phyloP scores from a whole-genome alignment of 2,797 vertebrate genomes.

The Rhadinocentrus ornatus region DNA sequence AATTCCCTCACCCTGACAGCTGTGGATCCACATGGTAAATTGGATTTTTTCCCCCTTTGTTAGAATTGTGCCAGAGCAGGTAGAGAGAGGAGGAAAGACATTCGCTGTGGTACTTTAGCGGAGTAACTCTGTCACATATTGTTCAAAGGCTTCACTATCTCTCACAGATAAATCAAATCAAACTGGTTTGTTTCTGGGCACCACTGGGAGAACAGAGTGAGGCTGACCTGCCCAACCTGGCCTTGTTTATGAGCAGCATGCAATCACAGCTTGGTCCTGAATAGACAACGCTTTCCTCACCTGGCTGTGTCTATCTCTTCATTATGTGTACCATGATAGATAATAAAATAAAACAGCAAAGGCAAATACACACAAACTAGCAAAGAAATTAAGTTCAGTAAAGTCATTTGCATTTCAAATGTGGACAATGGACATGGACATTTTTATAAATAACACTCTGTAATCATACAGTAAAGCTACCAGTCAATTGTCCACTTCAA shows the following conservation, averaged over 20 bases:
- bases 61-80: conserved; percentile 59
- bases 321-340: conserved; percentile 20
- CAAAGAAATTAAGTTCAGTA: background rate
- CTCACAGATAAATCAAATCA: conserved; percentile 74
- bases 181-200: conserved; percentile 56
- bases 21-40: conserved; percentile 78
- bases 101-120: conserved; percentile 33
- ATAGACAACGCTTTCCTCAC: conserved; percentile 15
- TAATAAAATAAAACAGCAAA: conserved; percentile 18
- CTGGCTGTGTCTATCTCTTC: background rate
- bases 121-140: conserved; percentile 68
- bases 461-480: too few relatives aligned
- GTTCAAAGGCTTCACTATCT: conserved; percentile 59
- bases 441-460: background rate
- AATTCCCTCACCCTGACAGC: conserved; percentile 79
- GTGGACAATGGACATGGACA: background rate
- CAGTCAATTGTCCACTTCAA: background rate
- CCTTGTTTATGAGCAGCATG: conserved; percentile 52
- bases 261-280: conserved; percentile 50
- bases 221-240: conserved; percentile 42
- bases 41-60: conserved; percentile 72
- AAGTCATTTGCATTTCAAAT: background rate
- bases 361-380: background rate
- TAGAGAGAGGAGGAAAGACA: conserved; percentile 62
- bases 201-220: conserved; percentile 45